Percentiles rank a stretch among this genome's conserved stretches.
Conservation (phyloP, 1,140 invertebrate genomes). For the Batillaria attramentaria region DNA sequence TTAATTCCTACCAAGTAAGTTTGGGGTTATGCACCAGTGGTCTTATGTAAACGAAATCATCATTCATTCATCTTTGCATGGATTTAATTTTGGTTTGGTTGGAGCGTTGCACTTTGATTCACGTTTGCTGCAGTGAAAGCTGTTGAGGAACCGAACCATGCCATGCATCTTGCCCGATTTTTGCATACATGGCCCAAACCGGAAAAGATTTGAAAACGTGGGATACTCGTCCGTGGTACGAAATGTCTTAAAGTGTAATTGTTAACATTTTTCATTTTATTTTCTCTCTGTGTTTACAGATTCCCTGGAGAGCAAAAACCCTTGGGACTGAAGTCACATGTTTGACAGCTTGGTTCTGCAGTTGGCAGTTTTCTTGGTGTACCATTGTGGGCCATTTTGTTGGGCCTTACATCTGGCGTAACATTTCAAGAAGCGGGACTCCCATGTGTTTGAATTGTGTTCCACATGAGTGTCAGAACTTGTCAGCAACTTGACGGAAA, state of each 20-base stretch:
- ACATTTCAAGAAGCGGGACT: neutral
- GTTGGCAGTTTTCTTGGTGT: too few relatives aligned
- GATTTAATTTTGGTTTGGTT: too few relatives aligned
- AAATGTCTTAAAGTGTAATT: neutral
- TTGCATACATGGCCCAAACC: neutral
- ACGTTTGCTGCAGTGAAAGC: too few relatives aligned
- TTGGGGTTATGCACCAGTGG: too few relatives aligned
- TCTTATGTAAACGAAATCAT: too few relatives aligned
- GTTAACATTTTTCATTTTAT: neutral
- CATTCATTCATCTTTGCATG: too few relatives aligned
- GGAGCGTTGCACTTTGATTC: neutral
- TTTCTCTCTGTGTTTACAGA: constrained; percentile 13
- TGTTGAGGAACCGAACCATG: neutral
- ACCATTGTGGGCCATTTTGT: neutral
- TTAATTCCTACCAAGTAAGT: too few relatives aligned
- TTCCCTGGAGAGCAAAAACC: constrained; percentile 25
- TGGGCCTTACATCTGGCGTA: neutral
- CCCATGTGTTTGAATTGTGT: neutral
- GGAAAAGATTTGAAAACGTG: neutral
- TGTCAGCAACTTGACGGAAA: neutral
- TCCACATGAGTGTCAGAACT: neutral
- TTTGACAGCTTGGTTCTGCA: neutral
- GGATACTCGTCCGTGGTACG: neutral
- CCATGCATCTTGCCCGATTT: neutral
- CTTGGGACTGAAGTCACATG: neutral